phyloP scores from a whole-genome alignment of 1,140 invertebrate species.

The Listronotus oregonensis region DNA sequence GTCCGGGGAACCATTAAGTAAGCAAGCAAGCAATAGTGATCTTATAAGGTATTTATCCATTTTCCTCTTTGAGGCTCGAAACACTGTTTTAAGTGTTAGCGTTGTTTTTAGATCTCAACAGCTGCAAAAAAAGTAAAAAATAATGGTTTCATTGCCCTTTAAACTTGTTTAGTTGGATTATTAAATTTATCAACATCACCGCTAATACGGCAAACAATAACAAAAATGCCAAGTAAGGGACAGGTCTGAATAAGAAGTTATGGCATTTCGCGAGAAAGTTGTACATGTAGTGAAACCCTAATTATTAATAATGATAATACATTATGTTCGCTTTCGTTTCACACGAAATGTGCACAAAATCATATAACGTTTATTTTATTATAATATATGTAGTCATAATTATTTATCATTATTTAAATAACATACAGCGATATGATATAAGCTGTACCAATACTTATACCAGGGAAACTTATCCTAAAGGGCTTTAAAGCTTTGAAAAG shows the following conservation, averaged over 20 bases:
- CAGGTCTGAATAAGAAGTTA: slow-evolving; percentile 3
- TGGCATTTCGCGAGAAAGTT: slow-evolving; percentile 7
- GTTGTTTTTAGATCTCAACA: too few relatives aligned
- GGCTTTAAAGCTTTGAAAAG: too few relatives aligned
- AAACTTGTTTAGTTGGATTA: too few relatives aligned
- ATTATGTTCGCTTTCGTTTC: slow-evolving; percentile 16
- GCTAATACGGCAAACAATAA: neutral
- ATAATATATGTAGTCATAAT: slow-evolving; percentile 1
- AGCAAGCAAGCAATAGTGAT: too few relatives aligned
- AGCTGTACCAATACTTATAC: neutral
- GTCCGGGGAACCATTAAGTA: too few relatives aligned
- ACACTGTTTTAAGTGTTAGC: too few relatives aligned
- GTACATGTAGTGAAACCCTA: slow-evolving; percentile 9
- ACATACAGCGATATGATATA: neutral
- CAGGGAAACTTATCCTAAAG: too few relatives aligned
- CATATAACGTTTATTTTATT: slow-evolving; percentile 1
- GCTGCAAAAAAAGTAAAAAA: too few relatives aligned
- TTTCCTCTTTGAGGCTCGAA: too few relatives aligned
- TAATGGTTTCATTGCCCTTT: too few relatives aligned
- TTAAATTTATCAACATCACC: too few relatives aligned
- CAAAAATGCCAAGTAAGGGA: slow-evolving; percentile 1
- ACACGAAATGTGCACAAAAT: slow-evolving; percentile 15
- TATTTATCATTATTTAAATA: slow-evolving; percentile 16
- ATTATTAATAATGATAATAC: slow-evolving; percentile 7
- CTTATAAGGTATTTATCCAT: too few relatives aligned